Evolutionary conservation across 2,888 invertebrate genomes (phyloP).

Genomic region (Platyscelio sp.): DNA sequence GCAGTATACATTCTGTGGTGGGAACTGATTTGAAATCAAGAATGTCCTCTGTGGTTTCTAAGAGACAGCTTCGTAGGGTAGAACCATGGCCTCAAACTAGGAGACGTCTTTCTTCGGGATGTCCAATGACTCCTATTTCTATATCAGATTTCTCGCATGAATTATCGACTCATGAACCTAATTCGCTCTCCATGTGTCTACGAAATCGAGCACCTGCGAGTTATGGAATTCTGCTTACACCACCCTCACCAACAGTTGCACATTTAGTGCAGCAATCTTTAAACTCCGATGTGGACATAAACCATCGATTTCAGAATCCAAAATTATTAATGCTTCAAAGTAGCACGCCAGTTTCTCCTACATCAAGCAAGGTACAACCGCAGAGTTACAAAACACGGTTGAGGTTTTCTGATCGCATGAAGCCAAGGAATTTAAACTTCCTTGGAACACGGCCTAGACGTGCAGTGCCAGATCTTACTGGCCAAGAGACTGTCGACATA

Average conservation of each 20-base stretch:
- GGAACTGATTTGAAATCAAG: conserved; percentile 15
- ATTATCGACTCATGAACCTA: background rate
- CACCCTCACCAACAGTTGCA: conserved; percentile 60
- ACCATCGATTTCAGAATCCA: background rate
- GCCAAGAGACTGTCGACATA: conserved; percentile 80
- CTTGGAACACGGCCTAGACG: conserved; percentile 61
- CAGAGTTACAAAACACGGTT: conserved; percentile 3
- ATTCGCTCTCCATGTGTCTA: conserved; percentile 39
- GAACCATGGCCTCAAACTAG: conserved; percentile 52
- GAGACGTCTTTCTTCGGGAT: conserved; percentile 29
- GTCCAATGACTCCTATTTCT: conserved; percentile 26
- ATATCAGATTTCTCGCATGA: conserved; percentile 8
- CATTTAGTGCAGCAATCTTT: conserved; percentile 47
- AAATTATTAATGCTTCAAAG: background rate
- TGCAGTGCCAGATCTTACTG: conserved; percentile 78
- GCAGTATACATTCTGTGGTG: background rate
- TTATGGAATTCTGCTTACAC: conserved; percentile 35
- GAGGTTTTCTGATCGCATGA: too few species aligned
- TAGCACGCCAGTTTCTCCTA: conserved; percentile 53
- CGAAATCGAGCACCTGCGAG: conserved; percentile 13
- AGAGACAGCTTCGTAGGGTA: conserved; percentile 46
- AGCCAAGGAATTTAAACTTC: conserved; percentile 82
- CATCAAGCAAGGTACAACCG: conserved; percentile 31
- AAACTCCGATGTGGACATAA: conserved; percentile 28
- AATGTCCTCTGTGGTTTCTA: conserved; percentile 25